These are phyloP conservation scores for Drosophila falleni DNA, from an alignment of 2,888 invertebrate genomes.

Conservation along the genomic window DNA sequence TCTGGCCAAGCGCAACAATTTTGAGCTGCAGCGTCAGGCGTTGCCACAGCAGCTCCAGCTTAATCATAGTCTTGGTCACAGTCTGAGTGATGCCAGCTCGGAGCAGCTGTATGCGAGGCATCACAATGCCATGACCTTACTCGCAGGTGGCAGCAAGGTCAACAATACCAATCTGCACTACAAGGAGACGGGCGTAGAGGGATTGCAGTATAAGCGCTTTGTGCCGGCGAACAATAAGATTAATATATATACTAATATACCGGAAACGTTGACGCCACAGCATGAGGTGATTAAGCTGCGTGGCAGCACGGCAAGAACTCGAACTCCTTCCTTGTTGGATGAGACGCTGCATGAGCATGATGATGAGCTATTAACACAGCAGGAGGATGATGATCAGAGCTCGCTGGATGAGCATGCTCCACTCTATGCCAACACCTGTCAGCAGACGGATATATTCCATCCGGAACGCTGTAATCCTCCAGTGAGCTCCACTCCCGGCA, in stretches of 20 bases:
- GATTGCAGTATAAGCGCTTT: slow-evolving; percentile 81
- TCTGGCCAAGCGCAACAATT: slow-evolving; percentile 90
- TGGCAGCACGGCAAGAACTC: slow-evolving; percentile 24
- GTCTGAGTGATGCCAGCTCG: slow-evolving; percentile 87
- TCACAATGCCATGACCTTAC: slow-evolving; percentile 86
- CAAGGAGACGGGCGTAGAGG: slow-evolving; percentile 29
- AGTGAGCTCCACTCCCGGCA: slow-evolving; percentile 63
- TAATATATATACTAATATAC: slow-evolving; percentile 89
- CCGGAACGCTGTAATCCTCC: slow-evolving; percentile 5
- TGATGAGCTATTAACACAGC: slow-evolving; percentile 63
- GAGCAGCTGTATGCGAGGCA: slow-evolving; percentile 82
- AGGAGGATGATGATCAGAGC: slow-evolving; percentile 80
- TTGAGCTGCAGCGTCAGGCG: slow-evolving; percentile 87
- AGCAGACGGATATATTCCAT: not conserved
- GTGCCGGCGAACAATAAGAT: slow-evolving; percentile 82
- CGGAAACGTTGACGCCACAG: slow-evolving; percentile 88
- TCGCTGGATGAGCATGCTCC: slow-evolving; percentile 82
- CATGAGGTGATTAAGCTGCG: slow-evolving; percentile 86
- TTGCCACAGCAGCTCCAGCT: slow-evolving; percentile 83
- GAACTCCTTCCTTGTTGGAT: slow-evolving; percentile 72
- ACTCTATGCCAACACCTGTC: slow-evolving; percentile 83
- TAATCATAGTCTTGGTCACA: slow-evolving; percentile 78
- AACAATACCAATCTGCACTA: slow-evolving; percentile 93
- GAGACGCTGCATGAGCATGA: slow-evolving; percentile 83
- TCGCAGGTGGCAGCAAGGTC: slow-evolving; percentile 91